Evolutionary conservation across 2,113 vertebrate genomes (phyloP).

Genomic region (Numida meleagris): DNA sequence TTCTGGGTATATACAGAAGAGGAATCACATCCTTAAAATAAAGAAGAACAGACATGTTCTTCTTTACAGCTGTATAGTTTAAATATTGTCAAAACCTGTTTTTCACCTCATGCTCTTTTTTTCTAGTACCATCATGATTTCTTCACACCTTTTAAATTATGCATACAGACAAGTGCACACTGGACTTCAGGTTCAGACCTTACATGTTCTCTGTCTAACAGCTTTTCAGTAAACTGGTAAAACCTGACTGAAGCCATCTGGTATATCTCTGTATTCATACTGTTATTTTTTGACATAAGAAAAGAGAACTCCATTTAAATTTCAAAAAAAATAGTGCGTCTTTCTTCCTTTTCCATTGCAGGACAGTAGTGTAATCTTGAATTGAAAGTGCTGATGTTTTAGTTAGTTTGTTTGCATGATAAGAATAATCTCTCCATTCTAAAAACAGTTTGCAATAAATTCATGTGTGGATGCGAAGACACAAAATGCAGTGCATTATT

Average conservation of each 20-base stretch:
- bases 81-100: background rate
- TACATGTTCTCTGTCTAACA: constrained; percentile 22
- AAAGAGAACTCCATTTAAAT: constrained; percentile 16
- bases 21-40: background rate
- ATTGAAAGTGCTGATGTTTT: background rate
- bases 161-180: background rate
- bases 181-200: constrained; percentile 4
- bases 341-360: background rate
- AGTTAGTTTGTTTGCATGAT: background rate
- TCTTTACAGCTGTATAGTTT: background rate
- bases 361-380: background rate
- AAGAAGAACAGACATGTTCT: background rate
- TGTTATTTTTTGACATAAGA: background rate
- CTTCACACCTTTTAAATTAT: constrained; percentile 45
- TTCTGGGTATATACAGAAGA: background rate
- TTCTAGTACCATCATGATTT: background rate
- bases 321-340: background rate
- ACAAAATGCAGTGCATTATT: background rate
- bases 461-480: background rate
- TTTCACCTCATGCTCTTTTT: background rate
- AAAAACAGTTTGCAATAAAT: background rate
- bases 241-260: constrained; percentile 30
- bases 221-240: constrained; percentile 20
- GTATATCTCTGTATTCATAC: background rate
- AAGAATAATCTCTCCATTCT: background rate